Evolutionary conservation across 2,113 vertebrate genomes (phyloP).

Genomic region (Sterna hirundo): DNA sequence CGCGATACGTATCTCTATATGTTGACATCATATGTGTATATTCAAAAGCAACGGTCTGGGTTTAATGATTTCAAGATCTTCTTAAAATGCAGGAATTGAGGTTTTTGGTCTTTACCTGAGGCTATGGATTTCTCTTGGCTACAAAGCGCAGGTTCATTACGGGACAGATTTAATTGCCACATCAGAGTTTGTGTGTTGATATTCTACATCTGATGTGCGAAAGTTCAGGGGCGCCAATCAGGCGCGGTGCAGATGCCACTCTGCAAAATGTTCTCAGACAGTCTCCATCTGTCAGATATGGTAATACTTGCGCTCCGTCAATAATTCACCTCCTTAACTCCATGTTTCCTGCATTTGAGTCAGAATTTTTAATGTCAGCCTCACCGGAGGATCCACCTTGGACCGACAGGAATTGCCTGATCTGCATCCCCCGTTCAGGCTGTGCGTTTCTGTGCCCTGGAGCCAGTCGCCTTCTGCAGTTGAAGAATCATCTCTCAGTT

Average conservation of each 20-base stretch:
- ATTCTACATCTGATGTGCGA: conserved; percentile 21
- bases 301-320: conserved; percentile 6
- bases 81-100: background rate
- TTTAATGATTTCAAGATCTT: background rate
- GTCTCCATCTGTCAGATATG: conserved; percentile 62
- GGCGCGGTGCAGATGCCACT: conserved; percentile 18
- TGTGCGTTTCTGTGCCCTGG: background rate
- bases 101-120: background rate
- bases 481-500: background rate
- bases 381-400: background rate
- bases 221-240: conserved; percentile 37
- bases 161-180: conserved; percentile 29
- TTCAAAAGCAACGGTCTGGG: background rate
- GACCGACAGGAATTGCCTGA: background rate
- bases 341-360: background rate
- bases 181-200: conserved; percentile 5
- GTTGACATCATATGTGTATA: background rate
- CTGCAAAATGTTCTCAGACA: conserved; percentile 43
- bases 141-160: background rate
- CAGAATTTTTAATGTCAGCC: background rate
- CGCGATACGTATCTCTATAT: fast-evolving
- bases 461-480: background rate
- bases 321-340: conserved; percentile 3
- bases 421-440: background rate
- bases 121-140: background rate